Evolutionary conservation across 2,113 vertebrate species (phyloP).

Genomic region (Sorex araneus): DNA sequence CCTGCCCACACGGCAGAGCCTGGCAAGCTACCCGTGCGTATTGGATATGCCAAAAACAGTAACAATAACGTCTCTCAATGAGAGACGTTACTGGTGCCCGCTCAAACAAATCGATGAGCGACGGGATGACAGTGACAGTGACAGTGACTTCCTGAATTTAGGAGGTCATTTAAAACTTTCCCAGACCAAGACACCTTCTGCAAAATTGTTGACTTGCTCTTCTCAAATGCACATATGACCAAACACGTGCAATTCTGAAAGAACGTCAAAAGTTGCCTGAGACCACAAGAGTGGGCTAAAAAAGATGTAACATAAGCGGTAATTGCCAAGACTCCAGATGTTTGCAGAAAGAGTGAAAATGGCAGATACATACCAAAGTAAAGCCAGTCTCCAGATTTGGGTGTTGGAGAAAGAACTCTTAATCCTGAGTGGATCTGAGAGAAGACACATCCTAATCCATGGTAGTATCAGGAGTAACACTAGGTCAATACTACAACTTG

Average conservation of each 20-base stretch:
- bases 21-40: too few relatives aligned
- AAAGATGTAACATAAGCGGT: neutral
- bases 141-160: too few relatives aligned
- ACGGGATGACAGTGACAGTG: too few relatives aligned
- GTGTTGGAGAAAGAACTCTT: conserved; percentile 20
- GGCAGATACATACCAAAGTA: neutral
- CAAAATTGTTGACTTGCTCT: neutral
- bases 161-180: neutral
- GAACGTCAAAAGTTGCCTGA: neutral
- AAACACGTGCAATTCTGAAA: neutral
- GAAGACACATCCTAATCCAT: neutral
- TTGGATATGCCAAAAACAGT: too few relatives aligned
- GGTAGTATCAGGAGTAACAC: neutral
- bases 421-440: neutral
- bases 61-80: too few relatives aligned
- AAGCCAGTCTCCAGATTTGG: neutral
- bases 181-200: neutral
- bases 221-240: neutral
- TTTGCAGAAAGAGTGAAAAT: conserved; percentile 2
- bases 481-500: neutral
- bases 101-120: too few relatives aligned
- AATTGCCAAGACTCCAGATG: conserved; percentile 19
- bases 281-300: neutral
- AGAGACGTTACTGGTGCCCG: too few relatives aligned
- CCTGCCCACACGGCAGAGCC: too few relatives aligned